Conservation (phyloP, 2,797 vertebrate genomes). For the Mus caroli region DNA sequence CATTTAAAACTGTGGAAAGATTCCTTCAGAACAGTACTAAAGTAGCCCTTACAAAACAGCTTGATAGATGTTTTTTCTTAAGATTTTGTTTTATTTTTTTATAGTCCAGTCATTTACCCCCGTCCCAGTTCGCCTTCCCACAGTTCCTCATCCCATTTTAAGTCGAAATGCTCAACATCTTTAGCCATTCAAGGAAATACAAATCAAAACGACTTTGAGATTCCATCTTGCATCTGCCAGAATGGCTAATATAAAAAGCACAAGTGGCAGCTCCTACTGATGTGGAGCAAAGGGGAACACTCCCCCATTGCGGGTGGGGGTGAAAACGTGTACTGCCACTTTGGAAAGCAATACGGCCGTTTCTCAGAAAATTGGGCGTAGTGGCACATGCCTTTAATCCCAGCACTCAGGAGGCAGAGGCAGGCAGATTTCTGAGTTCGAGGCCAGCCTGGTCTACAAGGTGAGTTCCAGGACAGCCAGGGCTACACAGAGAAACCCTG, state of each 20-base stretch:
- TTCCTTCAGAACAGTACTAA: constrained; percentile 19
- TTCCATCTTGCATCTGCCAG: neutral
- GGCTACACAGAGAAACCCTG: no score
- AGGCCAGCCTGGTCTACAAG: no score
- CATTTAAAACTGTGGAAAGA: constrained; percentile 24
- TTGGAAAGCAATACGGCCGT: neutral
- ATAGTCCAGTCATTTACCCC: no score
- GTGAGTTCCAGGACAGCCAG: no score
- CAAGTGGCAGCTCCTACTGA: neutral
- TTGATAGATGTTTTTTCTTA: neutral
- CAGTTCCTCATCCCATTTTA: no score
- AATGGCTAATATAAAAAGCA: neutral
- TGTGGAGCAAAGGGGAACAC: neutral
- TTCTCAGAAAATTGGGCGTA: neutral
- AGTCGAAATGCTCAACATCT: neutral
- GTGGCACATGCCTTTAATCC: no score
- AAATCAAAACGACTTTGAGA: neutral
- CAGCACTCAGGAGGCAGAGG: no score
- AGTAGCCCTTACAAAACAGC: constrained; percentile 1
- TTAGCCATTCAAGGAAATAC: neutral
- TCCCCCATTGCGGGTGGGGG: neutral
- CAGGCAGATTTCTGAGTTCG: no score
- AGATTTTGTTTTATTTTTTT: no score
- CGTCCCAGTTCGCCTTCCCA: no score
- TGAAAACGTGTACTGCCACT: neutral